Evolutionary conservation across 2,888 invertebrate genomes (phyloP).

Genomic region (Imbricaverruca yamaguchii): DNA sequence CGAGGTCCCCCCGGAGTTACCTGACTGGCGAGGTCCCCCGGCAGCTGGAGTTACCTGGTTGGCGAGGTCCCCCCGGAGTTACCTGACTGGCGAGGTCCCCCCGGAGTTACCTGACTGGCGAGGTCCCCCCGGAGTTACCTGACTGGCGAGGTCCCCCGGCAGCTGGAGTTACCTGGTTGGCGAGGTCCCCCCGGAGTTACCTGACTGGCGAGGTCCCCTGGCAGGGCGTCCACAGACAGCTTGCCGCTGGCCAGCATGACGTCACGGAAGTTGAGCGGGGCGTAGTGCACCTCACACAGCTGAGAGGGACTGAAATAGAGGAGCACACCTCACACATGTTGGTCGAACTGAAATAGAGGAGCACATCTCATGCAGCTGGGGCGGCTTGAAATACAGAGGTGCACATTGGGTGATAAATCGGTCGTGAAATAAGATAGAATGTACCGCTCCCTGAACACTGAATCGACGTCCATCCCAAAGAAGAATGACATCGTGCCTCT

Average conservation of each 20-base stretch:
- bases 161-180: conserved; percentile 57
- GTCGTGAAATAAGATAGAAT: too few species aligned
- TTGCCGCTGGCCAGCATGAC: conserved; percentile 97
- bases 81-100: conserved; percentile 68
- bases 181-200: conserved; percentile 60
- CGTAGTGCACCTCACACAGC: conserved; percentile 80
- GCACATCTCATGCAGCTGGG: too few species aligned
- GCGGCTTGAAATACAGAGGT: too few species aligned
- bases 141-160: conserved; percentile 75
- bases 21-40: conserved; percentile 72
- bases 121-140: conserved; percentile 59
- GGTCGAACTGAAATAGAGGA: too few species aligned
- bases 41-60: conserved; percentile 59
- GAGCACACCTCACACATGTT: too few species aligned
- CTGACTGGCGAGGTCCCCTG: conserved; percentile 72
- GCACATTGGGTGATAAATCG: too few species aligned
- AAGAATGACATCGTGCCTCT: too few species aligned
- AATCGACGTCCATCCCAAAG: too few species aligned
- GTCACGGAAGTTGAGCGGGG: conserved; percentile 95
- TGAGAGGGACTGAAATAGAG: neutral
- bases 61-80: conserved; percentile 62
- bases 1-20: conserved; percentile 60
- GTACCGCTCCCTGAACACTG: too few species aligned
- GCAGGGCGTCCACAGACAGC: conserved; percentile 91
- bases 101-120: conserved; percentile 54